Percentiles rank a stretch among this genome's conserved stretches.
Conservation (phyloP, 2,113 vertebrate genomes). For the Tupaia chinensis region DNA sequence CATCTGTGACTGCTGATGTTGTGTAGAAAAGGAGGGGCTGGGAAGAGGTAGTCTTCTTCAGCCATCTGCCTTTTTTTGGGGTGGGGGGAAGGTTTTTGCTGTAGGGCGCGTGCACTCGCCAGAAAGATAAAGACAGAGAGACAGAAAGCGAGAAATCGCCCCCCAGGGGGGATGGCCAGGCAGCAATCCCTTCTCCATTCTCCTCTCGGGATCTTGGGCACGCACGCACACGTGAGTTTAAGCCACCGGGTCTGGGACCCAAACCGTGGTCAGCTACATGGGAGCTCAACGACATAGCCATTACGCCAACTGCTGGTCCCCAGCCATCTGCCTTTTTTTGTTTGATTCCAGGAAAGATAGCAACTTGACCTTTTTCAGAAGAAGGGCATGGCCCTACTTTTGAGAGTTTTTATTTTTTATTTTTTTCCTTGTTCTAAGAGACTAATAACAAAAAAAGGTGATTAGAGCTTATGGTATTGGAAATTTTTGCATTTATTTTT, state of each 20-base stretch:
- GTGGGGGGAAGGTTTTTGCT: not conserved
- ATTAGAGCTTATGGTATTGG: not conserved
- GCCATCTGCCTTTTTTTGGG: not conserved
- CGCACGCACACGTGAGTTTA: too few species aligned
- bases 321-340: not conserved
- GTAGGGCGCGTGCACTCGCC: too few species aligned
- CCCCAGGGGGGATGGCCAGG: too few species aligned
- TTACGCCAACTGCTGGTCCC: not conserved
- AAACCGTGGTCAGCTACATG: too few species aligned
- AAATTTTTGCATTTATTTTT: not conserved
- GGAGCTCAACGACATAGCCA: too few species aligned
- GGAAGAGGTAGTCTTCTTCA: not conserved
- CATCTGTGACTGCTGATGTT: not conserved
- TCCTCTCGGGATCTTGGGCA: too few species aligned
- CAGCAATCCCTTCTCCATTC: too few species aligned
- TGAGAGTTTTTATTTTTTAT: not conserved
- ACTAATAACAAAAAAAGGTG: not conserved
- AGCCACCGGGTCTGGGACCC: too few species aligned
- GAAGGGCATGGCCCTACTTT: not conserved
- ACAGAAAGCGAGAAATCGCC: too few species aligned
- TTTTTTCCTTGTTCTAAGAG: not conserved
- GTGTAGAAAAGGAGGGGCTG: not conserved
- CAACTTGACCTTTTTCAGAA: not conserved
- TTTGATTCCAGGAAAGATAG: not conserved
- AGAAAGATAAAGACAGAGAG: too few species aligned